phyloP scores from a whole-genome alignment of 1,140 invertebrate species.

The Cotesia glomerata region DNA sequence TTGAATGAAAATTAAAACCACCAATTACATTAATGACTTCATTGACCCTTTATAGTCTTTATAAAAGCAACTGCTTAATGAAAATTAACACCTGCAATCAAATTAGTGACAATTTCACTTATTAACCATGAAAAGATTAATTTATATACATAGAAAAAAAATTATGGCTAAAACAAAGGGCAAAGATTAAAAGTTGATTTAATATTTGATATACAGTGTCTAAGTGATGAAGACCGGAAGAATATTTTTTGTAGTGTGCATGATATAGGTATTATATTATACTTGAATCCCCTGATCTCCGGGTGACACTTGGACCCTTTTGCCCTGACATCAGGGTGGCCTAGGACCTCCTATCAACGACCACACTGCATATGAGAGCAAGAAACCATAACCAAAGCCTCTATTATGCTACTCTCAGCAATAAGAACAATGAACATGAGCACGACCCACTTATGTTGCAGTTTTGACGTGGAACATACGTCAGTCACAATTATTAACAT shows the following conservation, averaged over 20 bases:
- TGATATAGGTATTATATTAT: neutral
- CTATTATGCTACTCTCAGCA: neutral
- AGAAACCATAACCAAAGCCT: neutral
- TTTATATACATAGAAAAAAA: no score
- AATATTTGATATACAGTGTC: no score
- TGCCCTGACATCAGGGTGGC: neutral
- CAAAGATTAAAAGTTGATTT: neutral
- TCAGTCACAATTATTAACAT: no score
- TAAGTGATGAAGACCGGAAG: no score
- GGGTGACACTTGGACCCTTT: neutral
- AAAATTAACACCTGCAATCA: no score
- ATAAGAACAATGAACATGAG: neutral
- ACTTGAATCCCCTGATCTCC: constrained; percentile 9
- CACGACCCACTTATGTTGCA: neutral
- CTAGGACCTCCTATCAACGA: neutral
- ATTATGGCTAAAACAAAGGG: neutral
- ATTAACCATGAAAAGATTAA: no score
- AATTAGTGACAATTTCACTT: no score
- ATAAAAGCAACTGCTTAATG: no score
- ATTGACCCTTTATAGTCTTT: no score
- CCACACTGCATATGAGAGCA: neutral
- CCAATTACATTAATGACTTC: no score
- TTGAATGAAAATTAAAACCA: no score
- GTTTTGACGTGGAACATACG: no score
- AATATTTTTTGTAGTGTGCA: neutral